Base-by-base conservation (phyloP, 2,113 vertebrate genomes). In the Prinia subflava region DNA sequence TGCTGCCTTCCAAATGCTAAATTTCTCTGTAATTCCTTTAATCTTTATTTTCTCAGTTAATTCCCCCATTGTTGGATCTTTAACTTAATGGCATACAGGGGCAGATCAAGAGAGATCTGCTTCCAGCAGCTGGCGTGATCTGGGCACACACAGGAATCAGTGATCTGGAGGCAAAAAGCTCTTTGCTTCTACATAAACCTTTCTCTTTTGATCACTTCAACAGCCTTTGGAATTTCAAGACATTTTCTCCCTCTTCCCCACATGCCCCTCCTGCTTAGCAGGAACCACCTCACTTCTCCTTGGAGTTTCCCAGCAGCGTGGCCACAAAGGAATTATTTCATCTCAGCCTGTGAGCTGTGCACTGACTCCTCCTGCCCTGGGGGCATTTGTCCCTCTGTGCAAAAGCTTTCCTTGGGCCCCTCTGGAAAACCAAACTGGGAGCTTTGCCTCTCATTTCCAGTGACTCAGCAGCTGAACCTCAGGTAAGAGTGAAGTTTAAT, bases 281-380 rank as follows among this genome's bases (percentile, higher is more conserved):
- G 59, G 63, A 83, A 41, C 31, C 27, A 6, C 46, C 83, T 46
- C 71, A 17, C 57, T 90, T 82, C 65, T 67, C 73, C 89, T 96
- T 79, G 56, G 83, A 74, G 81, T 49, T 88, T 77, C 85, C 52
- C 82, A 78, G 87, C 62, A 79, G 87, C 56, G 44, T 23, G 22
- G 46, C n/a, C 82, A 69, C 85, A 94, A 69, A 88, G 79, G 82
- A 83, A 69, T 76, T 31, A 74, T 94, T 90, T 85, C 17, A 87
- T 85, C 71, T 88, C 53, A 49, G 68, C 15, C 62, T 42, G 30
- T 33, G 80, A 82, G 84, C 94, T 64, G 70, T 73, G 92, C 78
- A 49, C 78, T 52, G 62, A 41, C 88, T 93, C 85, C 82, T 76
- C 39, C 5, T 68, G 67, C 75, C 65, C 52, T 8, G 60, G 18